These are phyloP conservation scores for Lepidocyrtoides sp. DNA, from an alignment of 2,888 invertebrate genomes.

Conservation along the genomic window DNA sequence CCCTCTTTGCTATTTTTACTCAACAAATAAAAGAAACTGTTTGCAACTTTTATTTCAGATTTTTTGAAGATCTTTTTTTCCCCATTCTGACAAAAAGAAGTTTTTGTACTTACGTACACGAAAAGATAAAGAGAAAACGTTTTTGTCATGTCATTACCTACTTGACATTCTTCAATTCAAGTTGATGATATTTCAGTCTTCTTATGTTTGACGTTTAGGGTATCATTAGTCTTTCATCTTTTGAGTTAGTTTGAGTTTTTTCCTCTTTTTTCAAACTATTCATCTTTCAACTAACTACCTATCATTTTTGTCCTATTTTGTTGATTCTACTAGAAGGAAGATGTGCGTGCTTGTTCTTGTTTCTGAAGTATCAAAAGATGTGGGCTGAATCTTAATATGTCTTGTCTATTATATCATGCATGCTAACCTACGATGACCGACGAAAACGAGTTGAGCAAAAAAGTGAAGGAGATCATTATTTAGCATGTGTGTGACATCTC, in stretches of 20 bases:
- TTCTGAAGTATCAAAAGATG: background rate
- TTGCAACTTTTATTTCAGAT: background rate
- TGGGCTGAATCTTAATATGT: background rate
- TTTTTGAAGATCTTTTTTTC: too few species aligned
- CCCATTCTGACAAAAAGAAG: too few species aligned
- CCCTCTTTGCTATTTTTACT: background rate
- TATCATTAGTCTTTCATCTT: background rate
- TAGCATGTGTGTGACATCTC: too few species aligned
- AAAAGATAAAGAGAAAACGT: background rate
- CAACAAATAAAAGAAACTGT: background rate
- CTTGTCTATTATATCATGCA: too few species aligned
- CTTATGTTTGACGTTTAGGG: background rate
- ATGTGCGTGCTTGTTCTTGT: background rate
- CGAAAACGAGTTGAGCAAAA: too few species aligned
- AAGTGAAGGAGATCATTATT: too few species aligned
- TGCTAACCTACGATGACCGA: too few species aligned
- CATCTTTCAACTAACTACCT: background rate
- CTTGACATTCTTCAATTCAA: background rate
- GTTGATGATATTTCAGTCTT: background rate
- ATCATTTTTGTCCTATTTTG: background rate
- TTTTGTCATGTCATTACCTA: background rate
- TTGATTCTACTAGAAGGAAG: background rate
- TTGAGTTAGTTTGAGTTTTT: too few species aligned
- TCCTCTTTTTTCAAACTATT: background rate
- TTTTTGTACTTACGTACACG: too few species aligned